These are phyloP conservation scores for Apogon hyalosoma DNA, from an alignment of 2,797 vertebrate genomes.

Conservation along the genomic window DNA sequence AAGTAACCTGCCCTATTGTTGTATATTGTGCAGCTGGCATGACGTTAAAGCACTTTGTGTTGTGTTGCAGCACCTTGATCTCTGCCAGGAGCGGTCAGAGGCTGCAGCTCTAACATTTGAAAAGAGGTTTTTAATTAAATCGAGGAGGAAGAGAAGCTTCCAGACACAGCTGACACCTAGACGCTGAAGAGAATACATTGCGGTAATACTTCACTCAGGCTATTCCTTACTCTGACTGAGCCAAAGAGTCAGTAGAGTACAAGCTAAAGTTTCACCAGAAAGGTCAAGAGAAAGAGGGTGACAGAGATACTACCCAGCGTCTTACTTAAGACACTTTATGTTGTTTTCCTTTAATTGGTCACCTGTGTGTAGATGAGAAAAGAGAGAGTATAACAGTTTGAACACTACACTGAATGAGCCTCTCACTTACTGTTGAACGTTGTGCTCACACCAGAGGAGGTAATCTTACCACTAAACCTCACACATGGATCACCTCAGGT, in stretches of 20 bases:
- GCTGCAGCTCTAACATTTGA: conserved; percentile 3
- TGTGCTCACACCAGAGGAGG: conserved; percentile 15
- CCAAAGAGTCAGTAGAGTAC: background rate
- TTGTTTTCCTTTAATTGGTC: too few species aligned
- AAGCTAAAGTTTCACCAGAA: conserved; percentile 42
- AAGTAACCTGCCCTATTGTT: background rate
- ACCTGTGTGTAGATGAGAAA: background rate
- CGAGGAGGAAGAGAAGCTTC: conserved; percentile 17
- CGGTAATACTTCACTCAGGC: conserved; percentile 23
- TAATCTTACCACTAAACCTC: conserved; percentile 8
- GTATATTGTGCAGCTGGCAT: background rate
- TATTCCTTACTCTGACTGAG: conserved; percentile 19
- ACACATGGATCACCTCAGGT: conserved; percentile 27
- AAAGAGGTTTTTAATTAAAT: conserved; percentile 40
- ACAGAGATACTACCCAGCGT: conserved; percentile 4
- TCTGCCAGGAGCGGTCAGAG: conserved; percentile 11
- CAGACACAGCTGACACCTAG: conserved; percentile 30
- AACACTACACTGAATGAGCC: conserved; percentile 2
- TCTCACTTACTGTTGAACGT: conserved; percentile 24
- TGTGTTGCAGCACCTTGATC: conserved; percentile 1
- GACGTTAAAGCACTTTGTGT: conserved; percentile 1
- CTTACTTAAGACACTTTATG: too few species aligned
- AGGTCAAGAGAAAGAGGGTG: background rate
- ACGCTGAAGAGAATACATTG: conserved; percentile 35
- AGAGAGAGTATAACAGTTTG: conserved; percentile 14